Evolutionary conservation across 2,888 invertebrate species (phyloP).

Genomic region (Mythimna impura): DNA sequence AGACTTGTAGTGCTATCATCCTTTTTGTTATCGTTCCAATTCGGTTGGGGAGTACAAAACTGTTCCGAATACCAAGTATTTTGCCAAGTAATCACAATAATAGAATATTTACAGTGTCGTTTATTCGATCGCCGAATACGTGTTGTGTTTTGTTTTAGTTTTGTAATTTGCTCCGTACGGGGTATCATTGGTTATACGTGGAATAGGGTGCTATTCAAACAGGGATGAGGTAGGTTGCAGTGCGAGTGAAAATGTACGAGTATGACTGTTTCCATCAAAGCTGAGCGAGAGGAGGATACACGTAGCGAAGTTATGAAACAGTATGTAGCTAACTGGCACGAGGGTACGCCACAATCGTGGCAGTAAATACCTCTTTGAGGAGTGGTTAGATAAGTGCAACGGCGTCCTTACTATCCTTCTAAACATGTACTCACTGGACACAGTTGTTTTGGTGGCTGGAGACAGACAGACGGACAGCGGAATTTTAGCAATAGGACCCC

Average conservation of each 20-base stretch:
- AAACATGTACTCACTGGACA: no score
- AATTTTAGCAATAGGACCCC: no score
- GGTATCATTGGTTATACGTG: neutral
- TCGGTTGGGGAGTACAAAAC: neutral
- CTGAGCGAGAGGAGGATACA: neutral
- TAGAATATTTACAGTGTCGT: slow-evolving; percentile 34
- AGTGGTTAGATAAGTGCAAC: no score
- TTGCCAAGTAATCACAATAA: slow-evolving; percentile 16
- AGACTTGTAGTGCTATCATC: slow-evolving; percentile 8
- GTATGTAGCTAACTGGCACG: no score
- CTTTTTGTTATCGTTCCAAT: slow-evolving; percentile 22
- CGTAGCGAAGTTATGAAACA: no score
- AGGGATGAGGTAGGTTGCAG: neutral
- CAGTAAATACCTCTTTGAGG: no score
- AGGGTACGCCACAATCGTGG: no score
- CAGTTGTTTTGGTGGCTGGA: no score
- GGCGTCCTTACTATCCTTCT: no score
- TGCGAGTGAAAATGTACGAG: neutral
- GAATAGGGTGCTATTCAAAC: neutral
- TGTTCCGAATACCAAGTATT: slow-evolving; percentile 39
- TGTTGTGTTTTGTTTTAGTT: slow-evolving; percentile 26
- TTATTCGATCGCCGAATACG: slow-evolving; percentile 33
- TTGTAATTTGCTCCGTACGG: neutral
- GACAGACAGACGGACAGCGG: no score
- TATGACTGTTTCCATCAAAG: neutral